Evolutionary conservation across 2,888 invertebrate species (phyloP), one percentile per base, ranked within the genome.

Genomic region (Mylabris sibirica): DNA sequence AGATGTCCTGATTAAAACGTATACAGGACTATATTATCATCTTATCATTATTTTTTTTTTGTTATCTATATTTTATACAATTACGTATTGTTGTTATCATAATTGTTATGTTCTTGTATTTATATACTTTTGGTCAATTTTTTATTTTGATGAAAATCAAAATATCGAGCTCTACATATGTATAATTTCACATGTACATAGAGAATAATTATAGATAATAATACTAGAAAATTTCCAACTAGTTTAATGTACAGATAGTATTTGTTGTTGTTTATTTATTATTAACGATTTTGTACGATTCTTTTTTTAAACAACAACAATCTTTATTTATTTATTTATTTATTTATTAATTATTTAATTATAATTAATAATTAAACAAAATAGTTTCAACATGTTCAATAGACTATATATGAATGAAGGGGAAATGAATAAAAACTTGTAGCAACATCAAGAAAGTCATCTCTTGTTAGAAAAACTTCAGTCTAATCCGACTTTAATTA

Each of bases 161-260:
- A 72, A 72, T 75, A 77, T 75, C 75, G 75, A 77, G 77, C 76
- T 73, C 74, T n/a, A 75, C 74, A 77, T 74, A 74, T 41, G 30
- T n/a, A 26, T 69, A 69, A 57, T 49, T 69, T 70, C 71, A 73
- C 63, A 70, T 35, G 30, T 63, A 70, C 72, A 72, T 69, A 68
- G 26, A 69, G 72, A 71, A 69, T 66, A 67, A 41, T 14, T 14
- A 41, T 41, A 68, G 30, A 69, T 57, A 65, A 60, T 63, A 67
- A 70, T 64, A 68, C 64, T 68, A 69, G 64, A 72, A 63, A 70
- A 72, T 65, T 35, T 63, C 66, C 24, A 64, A 68, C 65, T 71
- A 68, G 41, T n/a, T n/a, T 62, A 41, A 67, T 72, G 65, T 72
- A 73, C 70, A 66, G 70, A 64, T 68, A 65, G 64, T 44, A 11